These are phyloP conservation scores for Sebastiscus tertius DNA, from an alignment of 2,797 vertebrate genomes.

Conservation along the genomic window DNA sequence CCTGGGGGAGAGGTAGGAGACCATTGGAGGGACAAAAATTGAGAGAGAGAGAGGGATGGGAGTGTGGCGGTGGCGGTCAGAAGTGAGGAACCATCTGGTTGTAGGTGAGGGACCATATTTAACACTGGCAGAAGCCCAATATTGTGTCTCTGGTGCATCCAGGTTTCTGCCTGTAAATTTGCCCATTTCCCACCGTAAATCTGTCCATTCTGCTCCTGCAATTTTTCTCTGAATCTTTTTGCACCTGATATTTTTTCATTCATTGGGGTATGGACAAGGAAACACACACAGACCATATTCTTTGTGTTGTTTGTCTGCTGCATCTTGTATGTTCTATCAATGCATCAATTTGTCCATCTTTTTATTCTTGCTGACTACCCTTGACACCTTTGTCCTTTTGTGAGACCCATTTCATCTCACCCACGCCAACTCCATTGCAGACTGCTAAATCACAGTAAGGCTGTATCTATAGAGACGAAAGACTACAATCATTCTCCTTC, in stretches of 20 bases:
- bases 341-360: constrained; percentile 12
- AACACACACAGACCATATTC: background rate
- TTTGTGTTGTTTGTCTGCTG: background rate
- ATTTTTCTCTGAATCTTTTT: constrained; percentile 17
- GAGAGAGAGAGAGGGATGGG: constrained; percentile 21
- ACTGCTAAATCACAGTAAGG: constrained; percentile 7
- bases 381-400: constrained; percentile 25
- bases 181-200: constrained; percentile 22
- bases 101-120: constrained; percentile 68
- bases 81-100: constrained; percentile 69
- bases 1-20: constrained; percentile 31
- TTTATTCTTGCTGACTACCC: constrained; percentile 1
- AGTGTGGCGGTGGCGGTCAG: constrained; percentile 39
- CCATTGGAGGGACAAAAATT: constrained; percentile 46
- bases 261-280: background rate
- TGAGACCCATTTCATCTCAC: constrained; percentile 29
- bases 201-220: constrained; percentile 14
- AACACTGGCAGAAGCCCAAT: constrained; percentile 58
- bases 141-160: constrained; percentile 35
- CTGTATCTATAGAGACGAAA: constrained; percentile 14
- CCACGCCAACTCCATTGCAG: background rate
- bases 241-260: constrained; percentile 6
- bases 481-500: constrained; percentile 5
- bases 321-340: constrained; percentile 10
- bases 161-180: constrained; percentile 44